Evolutionary conservation across 2,888 invertebrate genomes (phyloP), one percentile per base, ranked within the genome.

Genomic region (Sphecodes monilicornis): DNA sequence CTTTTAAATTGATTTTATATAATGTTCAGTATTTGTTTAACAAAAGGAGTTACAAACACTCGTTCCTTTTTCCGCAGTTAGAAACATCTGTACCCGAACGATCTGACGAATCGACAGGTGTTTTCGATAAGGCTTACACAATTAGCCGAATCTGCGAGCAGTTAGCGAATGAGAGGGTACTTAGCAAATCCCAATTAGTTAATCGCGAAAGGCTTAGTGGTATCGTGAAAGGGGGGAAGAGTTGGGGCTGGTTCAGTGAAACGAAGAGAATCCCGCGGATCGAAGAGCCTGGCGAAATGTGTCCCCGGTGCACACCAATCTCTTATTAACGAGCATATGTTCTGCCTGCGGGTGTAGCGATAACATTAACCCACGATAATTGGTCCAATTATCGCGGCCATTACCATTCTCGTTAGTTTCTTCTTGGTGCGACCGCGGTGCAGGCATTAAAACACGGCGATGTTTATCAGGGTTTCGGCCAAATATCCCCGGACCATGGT

Each of bases 401-500:
- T 83, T 84, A 86, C 69, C 70, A 60, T 78, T 77, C 80, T 78
- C 76, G 66, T 84, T 84, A 75, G 69, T 70, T 76, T 74, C 41
- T 77, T 77, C 71, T 64, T 70, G 60, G 10, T 3, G 68, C 39
- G 57, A 8, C 11, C 22, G 13, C 36, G 29, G 18, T 2, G 22
- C 39, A 18, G 26, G 66, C 66, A 83, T 80, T 76, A 74, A 39
- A 68, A 82, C 76, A 73, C 76, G 71, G 60, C 70, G 64, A 70
- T 73, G 69, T 86, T 82, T 70, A 78, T 75, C 82, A 70, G 78
- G 80, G 81, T 88, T 66, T 86, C 85, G 87, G 86, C 77, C 84
- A 86, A 88, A 85, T 46, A 43, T 43, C 22, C 70, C 60, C n/a
- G 22, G 54, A 10, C 54, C n/a, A 54, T n/a, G 72, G 64, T 39